Base-by-base conservation (phyloP, 2,888 invertebrate genomes). In the Dolichomitus sp. region DNA sequence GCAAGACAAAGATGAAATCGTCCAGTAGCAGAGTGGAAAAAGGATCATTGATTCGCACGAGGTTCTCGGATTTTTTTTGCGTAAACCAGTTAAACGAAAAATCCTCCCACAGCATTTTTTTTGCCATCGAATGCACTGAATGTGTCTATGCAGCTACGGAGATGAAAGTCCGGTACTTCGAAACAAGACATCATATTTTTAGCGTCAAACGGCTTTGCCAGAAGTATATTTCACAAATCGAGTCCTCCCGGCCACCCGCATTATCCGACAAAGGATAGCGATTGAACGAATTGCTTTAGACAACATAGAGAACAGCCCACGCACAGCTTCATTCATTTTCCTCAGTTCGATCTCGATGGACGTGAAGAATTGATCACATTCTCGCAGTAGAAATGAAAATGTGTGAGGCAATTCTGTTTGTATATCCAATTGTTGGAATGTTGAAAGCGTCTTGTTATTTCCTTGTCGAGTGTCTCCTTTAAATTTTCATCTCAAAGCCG, bases 201-300 rank as follows among this genome's bases (percentile, higher is more conserved):
- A 37, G 23, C 37, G 59, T n/a, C n/a, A 33, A n/a, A 30, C 30
- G 59, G 30, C 4, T 27, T 4, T 33, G 33, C 52, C 73, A 77
- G 61, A 52, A 83, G 59, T 63, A 72, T 75, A 72, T 83, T 54
- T 70, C 59, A 72, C 30, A 30, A n/a, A 33, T 14, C n/a, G 17
- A 4, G 23, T 30, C 14, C 14, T 4, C 30, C 33, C 30, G 5
- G 1, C 17, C 9, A 4, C 12, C 19, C 12, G 17, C 37, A 40
- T 61, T 40, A 61, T 42, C 23, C 11, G 42, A 63, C 40, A 17
- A 23, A 42, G 11, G 23, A 42, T 42, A 14, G 23, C 42, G 2
- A 63, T 42, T 42, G 23, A 23, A 23, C 63, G 63, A 42, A 42
- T 42, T 42, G 23, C 42, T 63, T 63, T 27, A 19, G 42, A 23